Conservation (phyloP, 2,888 invertebrate species). For the Biston betularia region DNA sequence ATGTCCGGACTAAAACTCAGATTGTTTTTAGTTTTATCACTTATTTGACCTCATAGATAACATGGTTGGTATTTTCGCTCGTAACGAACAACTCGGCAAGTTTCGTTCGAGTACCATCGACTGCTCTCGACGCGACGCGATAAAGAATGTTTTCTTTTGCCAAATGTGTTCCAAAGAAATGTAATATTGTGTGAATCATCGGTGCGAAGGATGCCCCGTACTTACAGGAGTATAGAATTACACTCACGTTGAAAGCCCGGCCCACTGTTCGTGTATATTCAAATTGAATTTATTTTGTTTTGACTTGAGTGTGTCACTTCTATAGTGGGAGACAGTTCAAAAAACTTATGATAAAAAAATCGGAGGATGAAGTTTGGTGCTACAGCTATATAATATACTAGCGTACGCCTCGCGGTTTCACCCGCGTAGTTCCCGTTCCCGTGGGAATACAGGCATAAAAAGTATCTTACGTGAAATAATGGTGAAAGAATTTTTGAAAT, state of each 20-base stretch:
- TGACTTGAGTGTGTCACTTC: no score
- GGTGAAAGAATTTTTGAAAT: no score
- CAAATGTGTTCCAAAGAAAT: conserved; percentile 9
- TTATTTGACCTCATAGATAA: not conserved
- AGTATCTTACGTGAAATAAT: no score
- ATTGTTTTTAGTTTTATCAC: not conserved
- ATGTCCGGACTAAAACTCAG: not conserved
- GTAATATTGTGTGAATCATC: conserved; percentile 7
- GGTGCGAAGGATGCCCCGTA: not conserved
- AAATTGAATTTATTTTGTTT: no score
- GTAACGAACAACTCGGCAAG: conserved; percentile 8
- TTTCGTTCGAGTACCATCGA: conserved; percentile 1
- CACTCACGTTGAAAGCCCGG: not conserved
- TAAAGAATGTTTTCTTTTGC: conserved; percentile 12
- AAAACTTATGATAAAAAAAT: no score
- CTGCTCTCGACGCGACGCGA: conserved; percentile 7
- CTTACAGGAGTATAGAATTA: conserved; percentile 1
- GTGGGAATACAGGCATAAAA: no score
- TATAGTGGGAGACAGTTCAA: no score
- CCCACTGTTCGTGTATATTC: no score
- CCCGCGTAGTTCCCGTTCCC: no score
- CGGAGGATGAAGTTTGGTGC: no score
- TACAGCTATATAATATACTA: no score
- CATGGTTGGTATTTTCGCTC: conserved; percentile 1
- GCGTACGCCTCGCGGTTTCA: no score